Evolutionary conservation across 2,888 invertebrate species (phyloP).

Genomic region (Shargacucullia verbasci): DNA sequence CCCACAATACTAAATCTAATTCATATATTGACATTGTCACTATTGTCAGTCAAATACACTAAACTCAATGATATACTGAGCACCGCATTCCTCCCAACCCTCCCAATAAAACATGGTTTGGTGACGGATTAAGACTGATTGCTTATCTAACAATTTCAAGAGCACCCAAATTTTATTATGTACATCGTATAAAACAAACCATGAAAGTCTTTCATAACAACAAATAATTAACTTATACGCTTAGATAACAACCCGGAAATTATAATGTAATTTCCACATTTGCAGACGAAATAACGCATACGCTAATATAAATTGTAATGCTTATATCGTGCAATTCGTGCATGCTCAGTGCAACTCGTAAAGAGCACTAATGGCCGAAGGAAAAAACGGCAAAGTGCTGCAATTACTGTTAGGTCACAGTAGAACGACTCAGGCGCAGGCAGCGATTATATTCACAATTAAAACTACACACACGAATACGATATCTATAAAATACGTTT

Average conservation of each 20-base stretch:
- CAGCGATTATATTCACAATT: conserved; percentile 62
- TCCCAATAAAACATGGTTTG: no score
- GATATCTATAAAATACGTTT: conserved; percentile 38
- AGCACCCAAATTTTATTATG: no score
- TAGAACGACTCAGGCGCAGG: conserved; percentile 66
- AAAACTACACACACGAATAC: conserved; percentile 53
- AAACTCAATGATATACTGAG: no score
- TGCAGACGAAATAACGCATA: conserved; percentile 50
- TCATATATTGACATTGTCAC: no score
- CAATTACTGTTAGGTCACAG: conserved; percentile 76
- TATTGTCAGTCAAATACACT: no score
- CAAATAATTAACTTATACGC: conserved; percentile 14
- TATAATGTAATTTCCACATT: conserved; percentile 47
- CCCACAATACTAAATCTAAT: no score
- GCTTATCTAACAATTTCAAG: no score
- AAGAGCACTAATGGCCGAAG: conserved; percentile 71
- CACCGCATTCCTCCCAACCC: no score
- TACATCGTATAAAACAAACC: background rate
- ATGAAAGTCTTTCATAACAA: conserved; percentile 17
- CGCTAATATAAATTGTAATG: conserved; percentile 53
- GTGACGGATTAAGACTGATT: no score
- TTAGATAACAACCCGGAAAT: conserved; percentile 52
- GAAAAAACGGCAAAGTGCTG: conserved; percentile 70
- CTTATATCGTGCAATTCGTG: conserved; percentile 53
- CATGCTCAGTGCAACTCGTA: conserved; percentile 70